Evolutionary conservation across 2,113 vertebrate genomes (phyloP), one percentile per base, ranked within the genome.

Genomic region (Bubo bubo): DNA sequence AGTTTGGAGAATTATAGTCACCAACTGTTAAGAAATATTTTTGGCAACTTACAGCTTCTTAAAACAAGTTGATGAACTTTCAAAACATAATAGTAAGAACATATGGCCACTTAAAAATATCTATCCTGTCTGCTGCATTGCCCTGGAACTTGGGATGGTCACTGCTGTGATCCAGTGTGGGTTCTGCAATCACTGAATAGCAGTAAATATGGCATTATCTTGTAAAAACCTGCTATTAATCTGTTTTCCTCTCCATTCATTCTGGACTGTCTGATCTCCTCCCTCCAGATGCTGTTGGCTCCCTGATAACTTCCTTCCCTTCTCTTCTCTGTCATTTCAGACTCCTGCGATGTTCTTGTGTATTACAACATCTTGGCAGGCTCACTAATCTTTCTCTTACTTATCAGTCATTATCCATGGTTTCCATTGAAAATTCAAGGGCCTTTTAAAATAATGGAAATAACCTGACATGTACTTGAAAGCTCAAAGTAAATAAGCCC

Each of bases 401-500:
- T 96, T 94, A 94, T 95, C 95, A 93, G 60, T 41, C 86, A 49
- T 82, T 90, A 94, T 64, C 81, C 84, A 81, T 4, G 66, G 66
- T 91, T 95, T 95, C 89, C 79, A 95, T 1, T 96, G 81, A 55
- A 95, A 95, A 66, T 96, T 88, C 64, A 85, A 3, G 8, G 39
- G 34, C n/a, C 80, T 94, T 94, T 93, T 35, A 94, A 87, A 93
- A 59, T 88, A 82, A 93, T 91, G 89, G 84, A 95, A 97, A 93
- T 88, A 95, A 93, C 50, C 77, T 90, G 81, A 93, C 53, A 73
- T 66, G 32, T 75, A 73, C 50, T 93, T 82, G 53, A 82, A 79
- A 93, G 45, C 66, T 64, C 47, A 26, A 90, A 94, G 87, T 68
- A 96, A 97, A n/a, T 73, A 96, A 75, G 43, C 7, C 28, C 71